A percentile compares a stretch with the other conserved stretches of the same genome.
Conservation (phyloP, 2,888 invertebrate genomes). For the Orchesellides sinensis region DNA sequence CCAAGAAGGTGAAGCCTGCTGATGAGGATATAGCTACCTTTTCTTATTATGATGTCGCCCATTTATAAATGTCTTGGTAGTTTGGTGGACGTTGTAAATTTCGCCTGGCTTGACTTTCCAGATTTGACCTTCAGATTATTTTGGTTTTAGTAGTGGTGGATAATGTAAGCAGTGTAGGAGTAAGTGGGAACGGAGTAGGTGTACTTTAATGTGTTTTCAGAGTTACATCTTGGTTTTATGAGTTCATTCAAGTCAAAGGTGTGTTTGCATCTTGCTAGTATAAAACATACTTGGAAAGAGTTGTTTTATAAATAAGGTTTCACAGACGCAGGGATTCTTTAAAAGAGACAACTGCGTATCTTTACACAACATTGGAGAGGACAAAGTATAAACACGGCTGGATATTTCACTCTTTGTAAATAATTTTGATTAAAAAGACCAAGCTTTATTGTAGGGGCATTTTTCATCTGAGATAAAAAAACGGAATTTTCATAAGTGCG, state of each 20-base stretch:
- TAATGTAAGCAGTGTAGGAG: too few species aligned
- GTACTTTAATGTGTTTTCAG: too few species aligned
- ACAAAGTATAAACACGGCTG: too few species aligned
- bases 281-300: too few species aligned
- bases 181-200: too few species aligned
- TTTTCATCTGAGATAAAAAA: conserved; percentile 34
- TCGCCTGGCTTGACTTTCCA: neutral
- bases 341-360: too few species aligned
- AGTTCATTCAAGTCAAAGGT: too few species aligned
- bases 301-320: too few species aligned
- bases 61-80: neutral
- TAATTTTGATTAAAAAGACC: conserved; percentile 41
- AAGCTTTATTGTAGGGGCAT: neutral
- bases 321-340: too few species aligned
- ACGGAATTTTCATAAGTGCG: conserved; percentile 44
- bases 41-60: conserved; percentile 8
- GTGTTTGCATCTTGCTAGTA: too few species aligned
- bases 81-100: neutral
- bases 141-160: neutral
- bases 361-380: too few species aligned
- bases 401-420: neutral
- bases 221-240: too few species aligned
- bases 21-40: conserved; percentile 6
- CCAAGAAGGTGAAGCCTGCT: neutral
- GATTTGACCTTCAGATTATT: neutral